Conservation (phyloP, 2,113 vertebrate species). For the Eretmochelys imbricata region DNA sequence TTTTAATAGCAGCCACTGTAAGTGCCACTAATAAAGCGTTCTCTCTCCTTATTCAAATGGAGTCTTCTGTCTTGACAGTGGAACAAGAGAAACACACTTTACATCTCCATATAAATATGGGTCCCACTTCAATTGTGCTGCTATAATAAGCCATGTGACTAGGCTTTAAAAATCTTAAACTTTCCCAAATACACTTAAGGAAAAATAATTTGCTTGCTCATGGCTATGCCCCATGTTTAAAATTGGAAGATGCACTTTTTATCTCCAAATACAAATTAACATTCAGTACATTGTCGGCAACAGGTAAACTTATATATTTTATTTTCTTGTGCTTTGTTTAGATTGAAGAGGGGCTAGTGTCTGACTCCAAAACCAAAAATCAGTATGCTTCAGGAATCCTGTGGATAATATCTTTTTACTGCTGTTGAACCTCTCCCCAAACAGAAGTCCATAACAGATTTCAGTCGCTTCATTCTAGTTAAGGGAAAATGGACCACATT, state of each 20-base stretch:
- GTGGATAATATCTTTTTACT: background rate
- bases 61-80: background rate
- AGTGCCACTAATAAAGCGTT: background rate
- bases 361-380: background rate
- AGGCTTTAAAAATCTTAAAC: background rate
- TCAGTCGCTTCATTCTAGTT: background rate
- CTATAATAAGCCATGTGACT: background rate
- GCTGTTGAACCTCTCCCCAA: background rate
- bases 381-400: background rate
- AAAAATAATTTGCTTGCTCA: background rate
- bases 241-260: background rate
- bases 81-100: background rate
- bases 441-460: background rate
- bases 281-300: background rate
- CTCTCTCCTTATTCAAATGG: background rate
- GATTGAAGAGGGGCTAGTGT: background rate
- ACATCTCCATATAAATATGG: background rate
- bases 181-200: background rate
- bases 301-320: background rate
- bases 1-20: background rate
- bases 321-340: background rate
- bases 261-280: background rate
- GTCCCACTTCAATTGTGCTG: background rate
- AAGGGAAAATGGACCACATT: background rate
- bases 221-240: background rate